phyloP scores from a whole-genome alignment of 2,797 vertebrate genomes.

The Ceyx erithaca region DNA sequence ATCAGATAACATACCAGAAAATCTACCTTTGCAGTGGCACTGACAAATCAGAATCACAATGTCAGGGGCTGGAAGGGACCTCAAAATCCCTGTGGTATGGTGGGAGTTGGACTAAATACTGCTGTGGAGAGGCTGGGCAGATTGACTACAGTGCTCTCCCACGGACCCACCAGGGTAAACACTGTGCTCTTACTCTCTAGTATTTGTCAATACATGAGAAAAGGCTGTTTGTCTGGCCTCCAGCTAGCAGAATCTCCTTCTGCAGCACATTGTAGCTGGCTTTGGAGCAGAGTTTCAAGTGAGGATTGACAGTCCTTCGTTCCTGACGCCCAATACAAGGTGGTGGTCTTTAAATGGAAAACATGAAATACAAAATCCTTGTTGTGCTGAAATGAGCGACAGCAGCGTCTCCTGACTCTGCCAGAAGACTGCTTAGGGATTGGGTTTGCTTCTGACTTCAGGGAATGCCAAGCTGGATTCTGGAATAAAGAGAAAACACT shows the following conservation, averaged over 20 bases:
- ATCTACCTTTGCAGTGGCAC: not conserved
- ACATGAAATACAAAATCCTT: not conserved
- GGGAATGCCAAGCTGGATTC: constrained; percentile 12
- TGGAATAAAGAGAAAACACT: constrained; percentile 6
- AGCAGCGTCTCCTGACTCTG: not conserved
- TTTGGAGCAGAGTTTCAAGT: not conserved
- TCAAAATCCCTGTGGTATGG: too few species aligned
- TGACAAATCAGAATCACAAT: not conserved
- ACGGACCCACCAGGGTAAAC: too few species aligned
- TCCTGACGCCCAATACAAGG: accelerated
- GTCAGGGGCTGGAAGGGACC: too few species aligned
- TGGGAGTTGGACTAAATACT: too few species aligned
- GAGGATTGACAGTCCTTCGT: not conserved
- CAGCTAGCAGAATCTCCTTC: not conserved
- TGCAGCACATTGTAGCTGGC: not conserved
- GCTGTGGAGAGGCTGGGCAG: too few species aligned
- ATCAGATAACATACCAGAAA: not conserved
- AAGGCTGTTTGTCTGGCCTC: not conserved
- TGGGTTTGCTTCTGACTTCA: not conserved
- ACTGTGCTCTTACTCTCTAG: not conserved
- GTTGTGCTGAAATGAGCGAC: not conserved
- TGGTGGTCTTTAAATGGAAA: not conserved
- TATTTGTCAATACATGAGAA: not conserved
- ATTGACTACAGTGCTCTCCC: too few species aligned
- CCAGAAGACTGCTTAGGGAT: not conserved